These are phyloP conservation scores for Schizopygopsis pylzovi DNA, from an alignment of 2,797 vertebrate species.

Conservation along the genomic window DNA sequence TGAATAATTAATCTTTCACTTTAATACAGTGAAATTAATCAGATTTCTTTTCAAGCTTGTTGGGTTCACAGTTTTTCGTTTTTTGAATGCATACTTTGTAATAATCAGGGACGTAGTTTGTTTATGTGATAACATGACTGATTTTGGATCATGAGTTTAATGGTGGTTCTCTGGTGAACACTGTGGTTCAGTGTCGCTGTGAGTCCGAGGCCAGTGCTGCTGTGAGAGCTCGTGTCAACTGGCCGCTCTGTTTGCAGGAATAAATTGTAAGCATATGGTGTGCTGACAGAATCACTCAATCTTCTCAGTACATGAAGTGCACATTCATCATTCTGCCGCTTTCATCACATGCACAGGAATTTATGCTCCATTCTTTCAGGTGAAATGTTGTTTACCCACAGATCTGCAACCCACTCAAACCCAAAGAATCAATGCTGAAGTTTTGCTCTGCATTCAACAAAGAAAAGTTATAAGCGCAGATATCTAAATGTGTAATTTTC, in stretches of 20 bases:
- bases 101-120: background rate
- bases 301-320: constrained; percentile 85
- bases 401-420: constrained; percentile 14
- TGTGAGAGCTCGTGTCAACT: constrained; percentile 76
- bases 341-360: constrained; percentile 81
- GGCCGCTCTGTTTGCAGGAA: constrained; percentile 79
- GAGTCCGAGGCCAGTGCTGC: constrained; percentile 61
- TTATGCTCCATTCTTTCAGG: constrained; percentile 79
- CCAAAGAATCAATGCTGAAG: constrained; percentile 53
- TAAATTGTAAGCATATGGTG: constrained; percentile 86
- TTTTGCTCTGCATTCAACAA: constrained; percentile 56
- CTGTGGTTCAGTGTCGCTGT: constrained; percentile 23
- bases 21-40: constrained; percentile 48
- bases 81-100: background rate
- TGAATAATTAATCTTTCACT: constrained; percentile 22
- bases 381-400: constrained; percentile 78
- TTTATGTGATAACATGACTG: background rate
- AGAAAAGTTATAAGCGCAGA: background rate
- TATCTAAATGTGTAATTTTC: background rate
- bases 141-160: constrained; percentile 5
- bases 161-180: background rate
- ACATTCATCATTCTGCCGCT: constrained; percentile 84
- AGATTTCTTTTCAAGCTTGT: background rate
- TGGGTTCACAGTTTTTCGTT: background rate
- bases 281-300: constrained; percentile 86